Conservation (phyloP, 2,888 invertebrate genomes). For the Nematopogon swammerdamellus region DNA sequence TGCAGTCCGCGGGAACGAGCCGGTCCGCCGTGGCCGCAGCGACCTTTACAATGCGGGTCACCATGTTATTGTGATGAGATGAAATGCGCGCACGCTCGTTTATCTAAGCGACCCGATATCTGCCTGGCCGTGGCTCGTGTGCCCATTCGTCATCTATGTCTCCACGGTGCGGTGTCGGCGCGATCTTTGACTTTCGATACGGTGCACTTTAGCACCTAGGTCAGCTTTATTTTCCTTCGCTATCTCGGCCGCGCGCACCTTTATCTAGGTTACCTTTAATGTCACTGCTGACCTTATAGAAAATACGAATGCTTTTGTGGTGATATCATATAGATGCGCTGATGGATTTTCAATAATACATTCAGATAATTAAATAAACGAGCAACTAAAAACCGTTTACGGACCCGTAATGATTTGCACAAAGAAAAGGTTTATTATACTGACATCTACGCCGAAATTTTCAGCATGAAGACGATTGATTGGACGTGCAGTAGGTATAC, state of each 20-base stretch:
- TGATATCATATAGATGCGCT: too few relatives aligned
- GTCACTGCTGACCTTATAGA: too few relatives aligned
- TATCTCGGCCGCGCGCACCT: neutral
- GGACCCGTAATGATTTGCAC: too few relatives aligned
- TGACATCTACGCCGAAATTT: too few relatives aligned
- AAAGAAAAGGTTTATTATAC: too few relatives aligned
- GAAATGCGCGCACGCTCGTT: neutral
- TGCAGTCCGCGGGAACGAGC: neutral
- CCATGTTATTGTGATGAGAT: constrained; percentile 29
- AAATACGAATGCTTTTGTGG: too few relatives aligned
- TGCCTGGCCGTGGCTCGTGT: neutral
- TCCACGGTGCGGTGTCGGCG: neutral
- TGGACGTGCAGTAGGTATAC: too few relatives aligned
- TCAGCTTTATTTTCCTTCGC: neutral
- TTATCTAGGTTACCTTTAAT: neutral
- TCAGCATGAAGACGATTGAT: too few relatives aligned
- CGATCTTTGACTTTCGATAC: neutral
- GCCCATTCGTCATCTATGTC: neutral
- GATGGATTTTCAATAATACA: too few relatives aligned
- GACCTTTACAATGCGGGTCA: constrained; percentile 35
- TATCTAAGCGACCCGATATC: neutral
- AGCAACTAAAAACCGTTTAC: too few relatives aligned
- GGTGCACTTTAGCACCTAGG: neutral
- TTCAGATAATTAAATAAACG: too few relatives aligned
- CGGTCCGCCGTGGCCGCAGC: constrained; percentile 25